These are phyloP conservation scores for Calephelis nemesis DNA, from an alignment of 1,140 invertebrate genomes.

Conservation along the genomic window DNA sequence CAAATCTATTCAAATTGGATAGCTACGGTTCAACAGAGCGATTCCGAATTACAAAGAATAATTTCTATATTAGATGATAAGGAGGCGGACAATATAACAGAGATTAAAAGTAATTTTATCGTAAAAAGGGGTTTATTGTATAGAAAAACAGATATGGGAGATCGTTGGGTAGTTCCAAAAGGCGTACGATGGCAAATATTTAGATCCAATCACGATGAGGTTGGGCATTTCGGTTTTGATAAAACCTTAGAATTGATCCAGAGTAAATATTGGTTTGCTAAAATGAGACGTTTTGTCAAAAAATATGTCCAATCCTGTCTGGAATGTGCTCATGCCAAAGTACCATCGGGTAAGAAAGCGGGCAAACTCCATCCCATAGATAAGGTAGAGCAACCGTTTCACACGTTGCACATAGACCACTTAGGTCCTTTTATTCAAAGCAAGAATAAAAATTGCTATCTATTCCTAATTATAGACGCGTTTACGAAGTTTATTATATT, in stretches of 20 bases:
- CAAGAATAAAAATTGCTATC: background rate
- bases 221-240: background rate
- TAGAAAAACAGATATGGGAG: conserved; percentile 1
- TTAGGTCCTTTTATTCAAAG: conserved; percentile 7
- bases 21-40: too few species aligned
- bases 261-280: background rate
- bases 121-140: too few species aligned
- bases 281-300: too few species aligned
- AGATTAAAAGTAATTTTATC: too few species aligned
- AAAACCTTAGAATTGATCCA: conserved; percentile 1
- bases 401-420: background rate
- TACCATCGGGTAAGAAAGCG: conserved; percentile 1
- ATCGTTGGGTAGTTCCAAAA: conserved; percentile 5
- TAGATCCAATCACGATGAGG: background rate
- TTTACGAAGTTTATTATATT: conserved; percentile 10
- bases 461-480: background rate
- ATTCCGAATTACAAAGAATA: too few species aligned
- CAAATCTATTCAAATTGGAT: too few species aligned
- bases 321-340: too few species aligned
- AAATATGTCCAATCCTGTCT: too few species aligned
- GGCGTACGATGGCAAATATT: conserved; percentile 5
- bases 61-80: too few species aligned
- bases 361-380: background rate
- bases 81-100: too few species aligned
- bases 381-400: background rate